These are phyloP conservation scores for Chloroceryle aenea DNA, from an alignment of 2,113 vertebrate genomes.

Conservation along the genomic window DNA sequence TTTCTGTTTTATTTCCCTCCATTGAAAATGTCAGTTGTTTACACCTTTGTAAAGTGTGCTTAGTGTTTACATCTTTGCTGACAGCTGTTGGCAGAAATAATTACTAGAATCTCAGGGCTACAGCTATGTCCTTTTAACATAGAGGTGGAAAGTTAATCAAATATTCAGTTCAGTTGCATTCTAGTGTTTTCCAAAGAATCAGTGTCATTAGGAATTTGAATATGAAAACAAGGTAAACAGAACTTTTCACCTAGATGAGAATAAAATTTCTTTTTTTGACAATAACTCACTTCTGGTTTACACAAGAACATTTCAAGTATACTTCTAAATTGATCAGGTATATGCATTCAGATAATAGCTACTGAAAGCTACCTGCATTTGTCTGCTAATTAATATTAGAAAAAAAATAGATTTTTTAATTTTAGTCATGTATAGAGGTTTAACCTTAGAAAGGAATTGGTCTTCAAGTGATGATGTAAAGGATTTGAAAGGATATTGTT, in stretches of 20 bases:
- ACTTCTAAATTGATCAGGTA: not conserved
- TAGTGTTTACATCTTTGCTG: not conserved
- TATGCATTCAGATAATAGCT: not conserved
- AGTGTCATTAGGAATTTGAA: not conserved
- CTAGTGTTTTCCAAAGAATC: not conserved
- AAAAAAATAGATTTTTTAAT: not conserved
- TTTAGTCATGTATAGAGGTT: not conserved
- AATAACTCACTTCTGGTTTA: not conserved
- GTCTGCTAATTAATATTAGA: not conserved
- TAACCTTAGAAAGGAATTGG: constrained; percentile 18
- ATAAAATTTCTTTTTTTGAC: not conserved
- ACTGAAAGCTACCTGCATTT: not conserved
- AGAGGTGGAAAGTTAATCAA: not conserved
- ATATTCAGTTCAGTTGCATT: not conserved
- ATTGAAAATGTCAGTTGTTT: not conserved
- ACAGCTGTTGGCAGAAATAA: not conserved
- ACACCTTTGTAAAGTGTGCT: too few species aligned
- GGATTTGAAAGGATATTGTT: not conserved
- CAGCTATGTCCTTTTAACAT: not conserved
- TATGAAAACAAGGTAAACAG: not conserved
- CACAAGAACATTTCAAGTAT: not conserved
- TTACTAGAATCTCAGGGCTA: not conserved
- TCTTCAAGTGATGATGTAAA: constrained; percentile 27
- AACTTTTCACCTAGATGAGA: not conserved
- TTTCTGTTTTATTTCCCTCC: not conserved